Conservation (phyloP, 2,113 vertebrate genomes). For the Mastomys natalensis region DNA sequence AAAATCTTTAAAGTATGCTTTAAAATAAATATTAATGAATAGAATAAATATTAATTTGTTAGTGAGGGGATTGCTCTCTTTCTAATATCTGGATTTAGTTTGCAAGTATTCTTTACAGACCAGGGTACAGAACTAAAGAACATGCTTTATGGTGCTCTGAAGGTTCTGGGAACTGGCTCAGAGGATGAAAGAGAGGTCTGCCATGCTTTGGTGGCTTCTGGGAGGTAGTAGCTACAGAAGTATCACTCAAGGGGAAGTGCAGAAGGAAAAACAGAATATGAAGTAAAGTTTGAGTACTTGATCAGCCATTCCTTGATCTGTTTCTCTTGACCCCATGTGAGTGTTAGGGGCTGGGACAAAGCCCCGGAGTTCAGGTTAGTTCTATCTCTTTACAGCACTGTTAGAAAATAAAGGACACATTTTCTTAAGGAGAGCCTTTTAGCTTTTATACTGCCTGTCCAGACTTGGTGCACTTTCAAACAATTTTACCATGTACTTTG, state of each 20-base stretch:
- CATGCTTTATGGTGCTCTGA: neutral
- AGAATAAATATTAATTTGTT: neutral
- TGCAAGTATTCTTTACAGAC: neutral
- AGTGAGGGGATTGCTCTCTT: neutral
- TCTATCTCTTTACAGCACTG: neutral
- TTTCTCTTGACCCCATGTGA: neutral
- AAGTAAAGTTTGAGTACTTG: neutral
- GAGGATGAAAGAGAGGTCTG: neutral
- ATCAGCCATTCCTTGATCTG: neutral
- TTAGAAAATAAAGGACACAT: neutral
- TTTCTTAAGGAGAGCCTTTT: neutral
- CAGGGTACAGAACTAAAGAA: neutral
- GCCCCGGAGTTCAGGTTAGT: neutral
- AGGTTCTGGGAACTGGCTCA: neutral
- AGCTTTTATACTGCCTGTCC: neutral
- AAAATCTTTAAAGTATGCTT: constrained; percentile 3
- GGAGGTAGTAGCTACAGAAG: neutral
- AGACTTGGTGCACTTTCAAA: neutral
- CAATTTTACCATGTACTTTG: neutral
- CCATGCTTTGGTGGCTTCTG: neutral
- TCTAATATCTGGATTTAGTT: constrained; percentile 6
- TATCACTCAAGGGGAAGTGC: neutral
- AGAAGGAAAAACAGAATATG: neutral
- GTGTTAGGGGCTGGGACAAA: too few relatives aligned
- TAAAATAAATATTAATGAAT: neutral